These are phyloP conservation scores for Saxidomus purpurata DNA, from an alignment of 1,140 invertebrate genomes.

Conservation along the genomic window DNA sequence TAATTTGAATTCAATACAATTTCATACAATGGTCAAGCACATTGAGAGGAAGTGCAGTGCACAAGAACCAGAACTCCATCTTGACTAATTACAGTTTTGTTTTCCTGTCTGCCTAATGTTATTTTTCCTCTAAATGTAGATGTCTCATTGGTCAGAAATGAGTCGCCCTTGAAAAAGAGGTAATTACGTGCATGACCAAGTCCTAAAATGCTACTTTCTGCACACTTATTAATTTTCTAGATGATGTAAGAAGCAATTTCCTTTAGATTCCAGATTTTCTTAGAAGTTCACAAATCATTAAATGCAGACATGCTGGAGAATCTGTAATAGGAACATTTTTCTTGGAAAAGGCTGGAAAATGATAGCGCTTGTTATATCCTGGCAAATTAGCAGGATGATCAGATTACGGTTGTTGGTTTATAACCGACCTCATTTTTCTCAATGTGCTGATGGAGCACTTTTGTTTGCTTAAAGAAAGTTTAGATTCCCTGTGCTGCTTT, in stretches of 20 bases:
- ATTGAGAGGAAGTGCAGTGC: no score
- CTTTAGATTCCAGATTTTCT: neutral
- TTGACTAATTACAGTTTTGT: no score
- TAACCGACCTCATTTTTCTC: neutral
- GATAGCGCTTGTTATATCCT: neutral
- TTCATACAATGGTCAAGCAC: no score
- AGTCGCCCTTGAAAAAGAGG: no score
- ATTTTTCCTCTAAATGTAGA: no score
- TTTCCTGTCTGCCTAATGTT: no score
- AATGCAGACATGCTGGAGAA: slow-evolving; percentile 13
- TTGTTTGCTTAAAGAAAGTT: neutral
- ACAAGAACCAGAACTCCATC: no score
- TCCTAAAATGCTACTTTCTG: no score
- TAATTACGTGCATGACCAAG: no score
- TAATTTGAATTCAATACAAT: no score
- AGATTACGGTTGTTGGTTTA: neutral
- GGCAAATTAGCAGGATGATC: neutral
- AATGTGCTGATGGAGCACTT: neutral
- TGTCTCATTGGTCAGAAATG: no score
- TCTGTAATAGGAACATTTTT: neutral
- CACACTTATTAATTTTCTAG: slow-evolving; percentile 11
- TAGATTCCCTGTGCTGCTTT: no score
- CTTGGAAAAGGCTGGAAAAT: slow-evolving; percentile 15
- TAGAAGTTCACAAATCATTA: slow-evolving; percentile 18
- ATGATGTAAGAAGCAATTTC: slow-evolving; percentile 5